Conservation (phyloP, 2,888 invertebrate genomes). For the Amphimallon solstitiale region DNA sequence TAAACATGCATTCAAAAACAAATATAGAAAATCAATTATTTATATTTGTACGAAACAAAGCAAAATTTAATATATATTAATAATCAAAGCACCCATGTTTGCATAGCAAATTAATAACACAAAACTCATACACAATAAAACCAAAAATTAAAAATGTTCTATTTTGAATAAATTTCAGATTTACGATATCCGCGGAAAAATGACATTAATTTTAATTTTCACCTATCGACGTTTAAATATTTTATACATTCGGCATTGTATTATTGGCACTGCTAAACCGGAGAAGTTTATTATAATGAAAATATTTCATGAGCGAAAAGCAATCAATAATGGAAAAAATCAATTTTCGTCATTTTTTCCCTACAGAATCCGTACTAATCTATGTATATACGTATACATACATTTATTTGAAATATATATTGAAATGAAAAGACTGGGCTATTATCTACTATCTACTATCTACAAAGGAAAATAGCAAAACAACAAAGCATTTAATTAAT, state of each 20-base stretch:
- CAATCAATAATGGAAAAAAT: constrained; percentile 5
- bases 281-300: constrained; percentile 3
- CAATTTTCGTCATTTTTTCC: background rate
- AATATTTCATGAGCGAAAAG: background rate
- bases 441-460: background rate
- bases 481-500: constrained; percentile 52
- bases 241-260: constrained; percentile 14
- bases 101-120: constrained; percentile 13
- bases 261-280: constrained; percentile 16
- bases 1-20: background rate
- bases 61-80: constrained; percentile 13
- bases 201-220: constrained; percentile 31
- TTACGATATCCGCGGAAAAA: constrained; percentile 17
- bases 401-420: background rate
- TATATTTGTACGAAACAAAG: background rate
- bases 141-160: constrained; percentile 16
- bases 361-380: background rate
- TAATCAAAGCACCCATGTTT: constrained; percentile 6
- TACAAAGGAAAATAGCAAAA: constrained; percentile 44
- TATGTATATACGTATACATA: background rate
- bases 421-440: background rate
- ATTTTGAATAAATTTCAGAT: constrained; percentile 31
- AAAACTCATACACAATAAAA: background rate
- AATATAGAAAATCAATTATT: constrained; percentile 8
- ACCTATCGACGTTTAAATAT: constrained; percentile 24